A percentile compares a stretch with the other conserved stretches of the same genome.
These are phyloP conservation scores for Carcinoscorpius rotundicauda DNA, from an alignment of 1,140 invertebrate genomes.

Conservation along the genomic window DNA sequence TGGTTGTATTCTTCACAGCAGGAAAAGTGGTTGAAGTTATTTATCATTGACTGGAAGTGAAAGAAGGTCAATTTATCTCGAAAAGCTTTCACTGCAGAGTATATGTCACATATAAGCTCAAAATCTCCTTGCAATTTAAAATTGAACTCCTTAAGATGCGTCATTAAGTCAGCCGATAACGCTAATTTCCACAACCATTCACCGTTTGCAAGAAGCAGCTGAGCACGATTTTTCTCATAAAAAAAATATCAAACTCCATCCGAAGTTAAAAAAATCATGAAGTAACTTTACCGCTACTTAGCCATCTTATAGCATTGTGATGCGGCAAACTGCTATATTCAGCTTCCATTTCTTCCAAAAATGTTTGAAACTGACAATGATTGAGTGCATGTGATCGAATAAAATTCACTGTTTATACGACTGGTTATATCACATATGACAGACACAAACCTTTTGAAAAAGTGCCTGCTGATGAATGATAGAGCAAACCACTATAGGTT, in stretches of 20 bases:
- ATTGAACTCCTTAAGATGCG: not conserved
- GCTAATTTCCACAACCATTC: slow-evolving; percentile 5
- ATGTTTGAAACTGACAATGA: slow-evolving; percentile 28
- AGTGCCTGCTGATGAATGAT: slow-evolving; percentile 30
- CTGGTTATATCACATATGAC: slow-evolving; percentile 25
- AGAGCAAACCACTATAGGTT: slow-evolving; percentile 25
- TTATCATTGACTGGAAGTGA: too few relatives aligned
- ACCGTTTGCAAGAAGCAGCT: slow-evolving; percentile 4
- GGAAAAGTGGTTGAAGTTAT: too few relatives aligned
- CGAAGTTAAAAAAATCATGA: slow-evolving; percentile 24
- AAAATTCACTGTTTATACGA: slow-evolving; percentile 28
- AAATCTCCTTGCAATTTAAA: slow-evolving; percentile 5
- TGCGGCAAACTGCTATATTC: too few relatives aligned
- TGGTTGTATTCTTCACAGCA: too few relatives aligned
- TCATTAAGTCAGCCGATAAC: slow-evolving; percentile 1
- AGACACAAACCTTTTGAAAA: slow-evolving; percentile 21
- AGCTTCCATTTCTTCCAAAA: slow-evolving; percentile 25
- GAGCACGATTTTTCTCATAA: not conserved
- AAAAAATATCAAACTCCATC: not conserved
- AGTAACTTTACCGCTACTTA: slow-evolving; percentile 26
- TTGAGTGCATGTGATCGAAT: slow-evolving; percentile 28
- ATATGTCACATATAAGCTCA: slow-evolving; percentile 8
- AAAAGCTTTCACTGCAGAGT: slow-evolving; percentile 6
- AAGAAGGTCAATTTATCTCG: not conserved
- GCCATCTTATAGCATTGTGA: slow-evolving; percentile 25